Evolutionary conservation across 2,113 vertebrate species (phyloP), one percentile per base, ranked within the genome.

Genomic region (Silurus meridionalis): DNA sequence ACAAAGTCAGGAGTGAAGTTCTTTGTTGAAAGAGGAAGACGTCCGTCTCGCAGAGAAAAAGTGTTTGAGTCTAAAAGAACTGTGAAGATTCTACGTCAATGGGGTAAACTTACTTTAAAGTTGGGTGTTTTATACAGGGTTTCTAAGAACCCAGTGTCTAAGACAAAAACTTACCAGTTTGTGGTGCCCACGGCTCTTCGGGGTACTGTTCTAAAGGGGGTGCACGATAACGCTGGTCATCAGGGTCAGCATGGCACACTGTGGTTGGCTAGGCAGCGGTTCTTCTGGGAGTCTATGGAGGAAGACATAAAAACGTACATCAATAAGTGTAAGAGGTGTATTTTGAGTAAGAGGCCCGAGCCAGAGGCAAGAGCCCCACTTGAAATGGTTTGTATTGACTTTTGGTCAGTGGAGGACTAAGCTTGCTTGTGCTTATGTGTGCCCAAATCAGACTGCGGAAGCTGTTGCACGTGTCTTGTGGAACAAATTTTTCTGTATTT

Each of bases 151-250:
- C 37, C 53, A 0, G 37, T 78, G 21, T 52, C 63, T 8, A 90
- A 82, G 69, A 81, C 55, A 17, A 83, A 86, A 6, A 50, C 23
- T 21, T 87, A 25, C 28, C 78, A 72, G 25, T 90, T 63, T 81
- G 63, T 86, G 0, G 84, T 89, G 2, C 84, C 90, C 46, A 9
- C 69, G 19, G 15, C 6, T 4, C 7, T 72, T 3, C 57, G 60
- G 15, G 37, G 15, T 9, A 3, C 0, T 0, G 81, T 90, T 6
- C 15, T 89, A 9, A 83, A 72, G 3, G 87, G 85, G 0, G 74
- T 89, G 5, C 85, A 88, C 77, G 85, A 88, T 85, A 52, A 88
- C 0, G 83, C 83, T 50, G 90, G 90, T 23, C 82, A 89, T 48
- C 89, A 90, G 57, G 89, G 86, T 1, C 86, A 88, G 46, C 88